These are phyloP conservation scores for Gonocerus acuteangulatus DNA, from an alignment of 2,888 invertebrate genomes.

Conservation along the genomic window DNA sequence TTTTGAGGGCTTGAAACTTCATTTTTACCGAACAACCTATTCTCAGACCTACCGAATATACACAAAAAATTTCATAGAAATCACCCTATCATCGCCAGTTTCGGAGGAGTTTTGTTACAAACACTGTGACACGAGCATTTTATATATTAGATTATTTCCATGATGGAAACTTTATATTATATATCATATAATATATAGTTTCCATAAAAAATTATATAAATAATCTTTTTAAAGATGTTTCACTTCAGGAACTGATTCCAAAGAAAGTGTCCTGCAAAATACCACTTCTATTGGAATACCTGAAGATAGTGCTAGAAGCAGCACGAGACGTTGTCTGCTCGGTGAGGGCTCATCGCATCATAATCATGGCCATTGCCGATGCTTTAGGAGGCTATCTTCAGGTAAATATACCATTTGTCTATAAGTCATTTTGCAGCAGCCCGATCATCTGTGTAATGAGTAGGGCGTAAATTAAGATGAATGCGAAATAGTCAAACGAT, in stretches of 20 bases:
- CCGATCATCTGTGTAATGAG: not conserved
- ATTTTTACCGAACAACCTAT: no score
- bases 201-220: no score
- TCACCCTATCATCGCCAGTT: no score
- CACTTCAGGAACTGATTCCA: conserved; percentile 31
- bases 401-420: conserved; percentile 31
- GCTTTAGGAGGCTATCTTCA: conserved; percentile 48
- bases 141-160: no score
- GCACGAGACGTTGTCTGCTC: conserved; percentile 28
- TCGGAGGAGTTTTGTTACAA: no score
- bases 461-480: not conserved
- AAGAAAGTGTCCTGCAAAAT: conserved; percentile 29
- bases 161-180: no score
- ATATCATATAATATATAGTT: no score
- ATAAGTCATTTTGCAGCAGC: not conserved
- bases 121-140: no score
- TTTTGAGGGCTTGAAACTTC: no score
- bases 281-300: conserved; percentile 29
- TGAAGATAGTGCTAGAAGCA: conserved; percentile 31
- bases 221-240: no score
- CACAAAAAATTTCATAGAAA: no score
- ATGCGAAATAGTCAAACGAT: not conserved
- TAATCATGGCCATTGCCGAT: conserved; percentile 32
- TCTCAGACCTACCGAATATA: no score
- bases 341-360: conserved; percentile 23